Evolutionary conservation across 1,140 invertebrate species (phyloP), one percentile per base, ranked within the genome.

Genomic region (Eriosoma lanigerum): DNA sequence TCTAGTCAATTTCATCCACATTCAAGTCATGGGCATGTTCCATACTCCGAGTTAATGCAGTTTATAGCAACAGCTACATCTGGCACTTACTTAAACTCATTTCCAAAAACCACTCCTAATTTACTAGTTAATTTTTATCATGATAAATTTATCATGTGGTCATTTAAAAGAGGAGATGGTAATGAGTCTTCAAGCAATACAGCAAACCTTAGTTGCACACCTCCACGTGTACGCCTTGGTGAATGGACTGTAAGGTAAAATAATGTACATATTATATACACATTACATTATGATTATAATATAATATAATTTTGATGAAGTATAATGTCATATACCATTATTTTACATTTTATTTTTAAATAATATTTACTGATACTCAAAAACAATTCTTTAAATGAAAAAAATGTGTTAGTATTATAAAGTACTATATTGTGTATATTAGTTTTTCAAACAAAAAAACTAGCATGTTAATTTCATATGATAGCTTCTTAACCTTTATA

Each of bases 61-160:
- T 95, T 94, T 84, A 88, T 96, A 82, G 89, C 94, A 50, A 88
- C 88, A 60, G 92, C 93, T 26, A 95, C 94, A 19, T 90, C 92
- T 84, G 94, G 94, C 54, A 89, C 89, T 80, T 94, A 92, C 84
- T 87, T 84, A 17, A 82, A 82, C 56, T 81, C 81, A 3, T 72
- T 82, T 38, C 80, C 81, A 24, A 32, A 44, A 68, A 64, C 48
- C 12, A 72, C 81, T 58, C 48, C 10, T 73, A 50, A 81, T 52
- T 44, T 26, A n/a, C 15, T 19, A 66, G 84, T 82, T 85, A 94
- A 94, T 86, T 84, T 88, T 60, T 94, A 92, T 86, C 93, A 94
- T 82, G 86, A 89, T 85, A 89, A 90, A 78, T 90, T 94, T 86
- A 86, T 94, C 56, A 88, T 90, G 26, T 95, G 93, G 93, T 91